Base-by-base conservation (phyloP, 2,113 vertebrate genomes). In the Xiphias gladius region DNA sequence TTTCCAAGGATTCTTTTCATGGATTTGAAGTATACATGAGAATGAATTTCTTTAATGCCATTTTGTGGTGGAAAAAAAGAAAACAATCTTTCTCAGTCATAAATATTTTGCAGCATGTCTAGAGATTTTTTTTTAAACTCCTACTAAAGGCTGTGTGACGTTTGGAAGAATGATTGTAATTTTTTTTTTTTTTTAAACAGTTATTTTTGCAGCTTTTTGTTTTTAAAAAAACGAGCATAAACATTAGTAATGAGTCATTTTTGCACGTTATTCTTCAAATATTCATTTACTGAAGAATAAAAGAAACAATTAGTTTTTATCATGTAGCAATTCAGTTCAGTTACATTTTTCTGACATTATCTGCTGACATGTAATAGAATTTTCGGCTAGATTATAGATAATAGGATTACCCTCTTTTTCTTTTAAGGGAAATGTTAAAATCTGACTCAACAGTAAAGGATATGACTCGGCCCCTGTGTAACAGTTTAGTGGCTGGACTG, bases 321-420 rank as follows among this genome's bases (percentile, higher is more conserved):
- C 64, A 39, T 57, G n/a, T 30, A 20, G 13, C 3, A 57, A 62
- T 73, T 80, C 55, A 62, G n/a, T 63, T 41, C 37, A 37, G 71
- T 77, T 70, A 73, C 68, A 78, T 86, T 80, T 86, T 84, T 80
- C 61, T 73, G 63, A 72, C 88, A 79, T 86, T 89, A 83, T 89
- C 81, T 79, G 17, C 39, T 70, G 76, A 76, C 24, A 6, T 65
- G 64, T 73, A 81, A 76, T 83, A 76, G 22, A 82, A 86, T 84
- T 88, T 74, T 43, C 76, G 52, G 43, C 69, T 37, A 65, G 62
- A 77, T 84, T 62, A 72, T 59, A 80, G 80, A 89, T 89, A 86
- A 87, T 76, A 65, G 58, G 26, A 71, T 80, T 86, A 80, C 20
- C 54, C 20, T 73, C 52, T 50, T 68, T 70, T 72, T 28, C 7